Evolutionary conservation across 2,888 invertebrate genomes (phyloP).

Genomic region (Spisula subtruncata): DNA sequence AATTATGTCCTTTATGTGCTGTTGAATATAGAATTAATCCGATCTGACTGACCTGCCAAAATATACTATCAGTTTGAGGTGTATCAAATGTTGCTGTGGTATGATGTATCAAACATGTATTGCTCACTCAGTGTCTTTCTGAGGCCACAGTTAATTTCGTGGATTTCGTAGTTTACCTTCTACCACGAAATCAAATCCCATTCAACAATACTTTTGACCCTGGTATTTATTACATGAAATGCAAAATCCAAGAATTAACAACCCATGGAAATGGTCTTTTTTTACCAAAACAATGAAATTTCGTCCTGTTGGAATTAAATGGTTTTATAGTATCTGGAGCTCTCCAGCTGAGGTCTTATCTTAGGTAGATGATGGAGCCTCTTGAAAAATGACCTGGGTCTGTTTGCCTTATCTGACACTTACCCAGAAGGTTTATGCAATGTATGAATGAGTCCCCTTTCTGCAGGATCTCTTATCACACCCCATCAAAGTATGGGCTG

Average conservation of each 20-base stretch:
- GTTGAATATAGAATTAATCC: not conserved
- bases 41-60: slow-evolving; percentile 15
- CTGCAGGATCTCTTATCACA: slow-evolving; percentile 23
- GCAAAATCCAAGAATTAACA: too few relatives aligned
- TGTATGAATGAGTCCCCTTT: slow-evolving; percentile 44
- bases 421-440: slow-evolving; percentile 34
- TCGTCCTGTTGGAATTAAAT: too few relatives aligned
- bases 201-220: too few relatives aligned
- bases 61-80: not conserved
- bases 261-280: too few relatives aligned
- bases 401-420: slow-evolving; percentile 39
- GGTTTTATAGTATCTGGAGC: not conserved
- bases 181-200: too few relatives aligned
- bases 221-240: too few relatives aligned
- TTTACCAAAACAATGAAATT: too few relatives aligned
- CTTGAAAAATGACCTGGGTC: slow-evolving; percentile 47
- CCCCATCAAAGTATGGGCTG: slow-evolving; percentile 2
- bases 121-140: not conserved
- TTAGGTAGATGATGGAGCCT: slow-evolving; percentile 20
- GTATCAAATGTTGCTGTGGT: not conserved
- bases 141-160: not conserved
- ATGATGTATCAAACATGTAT: not conserved
- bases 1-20: not conserved
- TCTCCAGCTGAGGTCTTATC: slow-evolving; percentile 29
- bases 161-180: too few relatives aligned